These are phyloP conservation scores for Ophiodon elongatus DNA, from an alignment of 2,113 vertebrate species.

Conservation along the genomic window DNA sequence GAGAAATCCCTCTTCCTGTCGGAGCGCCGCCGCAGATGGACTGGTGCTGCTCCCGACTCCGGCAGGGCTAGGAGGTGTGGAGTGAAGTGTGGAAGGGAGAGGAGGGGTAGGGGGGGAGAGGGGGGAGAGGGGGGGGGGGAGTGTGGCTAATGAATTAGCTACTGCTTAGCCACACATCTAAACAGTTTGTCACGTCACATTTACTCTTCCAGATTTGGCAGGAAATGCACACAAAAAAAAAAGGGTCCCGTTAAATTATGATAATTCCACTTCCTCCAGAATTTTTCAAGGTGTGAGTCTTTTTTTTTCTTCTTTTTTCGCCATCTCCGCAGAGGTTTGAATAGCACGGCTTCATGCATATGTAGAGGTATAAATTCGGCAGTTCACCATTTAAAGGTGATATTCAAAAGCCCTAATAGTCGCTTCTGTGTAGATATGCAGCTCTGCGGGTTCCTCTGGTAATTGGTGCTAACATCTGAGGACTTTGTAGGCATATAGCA, in stretches of 20 bases:
- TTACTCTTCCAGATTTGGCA: constrained; percentile 53
- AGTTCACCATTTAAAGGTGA: constrained; percentile 51
- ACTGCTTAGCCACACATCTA: constrained; percentile 59
- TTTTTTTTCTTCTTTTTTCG: neutral
- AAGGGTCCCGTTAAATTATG: constrained; percentile 50
- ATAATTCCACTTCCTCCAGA: constrained; percentile 40
- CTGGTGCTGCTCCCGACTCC: constrained; percentile 50
- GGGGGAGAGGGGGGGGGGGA: neutral
- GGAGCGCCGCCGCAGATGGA: constrained; percentile 61
- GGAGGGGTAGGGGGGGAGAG: accelerated
- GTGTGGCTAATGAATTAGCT: constrained; percentile 38
- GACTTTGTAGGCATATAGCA: constrained; percentile 40
- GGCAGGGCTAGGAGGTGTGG: constrained; percentile 26
- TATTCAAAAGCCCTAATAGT: constrained; percentile 48
- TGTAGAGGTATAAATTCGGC: constrained; percentile 48
- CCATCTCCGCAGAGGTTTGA: constrained; percentile 32
- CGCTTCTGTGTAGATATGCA: neutral
- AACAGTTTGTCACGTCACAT: constrained; percentile 62
- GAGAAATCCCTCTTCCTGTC: constrained; percentile 51
- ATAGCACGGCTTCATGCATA: constrained; percentile 53
- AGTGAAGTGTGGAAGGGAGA: neutral
- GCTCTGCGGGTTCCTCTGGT: constrained; percentile 36
- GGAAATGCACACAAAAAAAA: constrained; percentile 36
- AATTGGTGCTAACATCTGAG: constrained; percentile 74
- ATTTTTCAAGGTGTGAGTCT: constrained; percentile 52